Evolutionary conservation across 2,888 invertebrate species (phyloP).

Genomic region (Metalampra italica): DNA sequence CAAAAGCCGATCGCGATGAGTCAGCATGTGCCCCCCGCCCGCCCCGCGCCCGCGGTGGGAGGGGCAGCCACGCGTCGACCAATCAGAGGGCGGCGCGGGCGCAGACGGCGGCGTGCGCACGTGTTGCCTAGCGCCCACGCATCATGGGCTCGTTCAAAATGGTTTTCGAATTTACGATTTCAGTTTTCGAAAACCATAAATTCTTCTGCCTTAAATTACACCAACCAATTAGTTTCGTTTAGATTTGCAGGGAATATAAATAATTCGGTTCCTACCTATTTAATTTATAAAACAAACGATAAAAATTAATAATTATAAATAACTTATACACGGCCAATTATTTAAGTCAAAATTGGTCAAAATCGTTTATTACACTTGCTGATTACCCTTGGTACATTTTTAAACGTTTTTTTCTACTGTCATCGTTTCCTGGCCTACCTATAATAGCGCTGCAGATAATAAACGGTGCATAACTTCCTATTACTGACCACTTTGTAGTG

Average conservation of each 20-base stretch:
- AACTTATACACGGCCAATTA: too few species aligned
- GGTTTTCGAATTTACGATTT: slow-evolving; percentile 1
- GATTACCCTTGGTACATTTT: too few species aligned
- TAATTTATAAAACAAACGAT: too few species aligned
- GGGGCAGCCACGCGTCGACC: slow-evolving; percentile 51
- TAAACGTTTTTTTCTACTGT: too few species aligned
- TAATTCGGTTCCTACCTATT: too few species aligned
- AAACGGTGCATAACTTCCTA: too few species aligned
- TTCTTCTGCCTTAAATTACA: neutral
- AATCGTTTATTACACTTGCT: too few species aligned
- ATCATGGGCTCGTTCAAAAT: neutral
- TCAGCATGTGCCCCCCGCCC: slow-evolving; percentile 3
- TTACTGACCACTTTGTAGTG: too few species aligned
- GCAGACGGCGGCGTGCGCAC: slow-evolving; percentile 43
- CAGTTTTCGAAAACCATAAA: neutral
- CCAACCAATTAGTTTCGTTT: neutral
- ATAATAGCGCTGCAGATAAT: too few species aligned
- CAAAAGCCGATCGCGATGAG: slow-evolving; percentile 4
- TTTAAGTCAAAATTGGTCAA: too few species aligned
- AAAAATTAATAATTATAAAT: too few species aligned
- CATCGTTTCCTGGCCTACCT: too few species aligned
- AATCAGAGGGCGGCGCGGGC: slow-evolving; percentile 48
- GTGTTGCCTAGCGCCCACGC: slow-evolving; percentile 31
- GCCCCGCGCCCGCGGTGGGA: slow-evolving; percentile 40
- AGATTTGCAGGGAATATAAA: neutral